Evolutionary conservation across 1,140 invertebrate species (phyloP).

Genomic region (Calosoma granatense): DNA sequence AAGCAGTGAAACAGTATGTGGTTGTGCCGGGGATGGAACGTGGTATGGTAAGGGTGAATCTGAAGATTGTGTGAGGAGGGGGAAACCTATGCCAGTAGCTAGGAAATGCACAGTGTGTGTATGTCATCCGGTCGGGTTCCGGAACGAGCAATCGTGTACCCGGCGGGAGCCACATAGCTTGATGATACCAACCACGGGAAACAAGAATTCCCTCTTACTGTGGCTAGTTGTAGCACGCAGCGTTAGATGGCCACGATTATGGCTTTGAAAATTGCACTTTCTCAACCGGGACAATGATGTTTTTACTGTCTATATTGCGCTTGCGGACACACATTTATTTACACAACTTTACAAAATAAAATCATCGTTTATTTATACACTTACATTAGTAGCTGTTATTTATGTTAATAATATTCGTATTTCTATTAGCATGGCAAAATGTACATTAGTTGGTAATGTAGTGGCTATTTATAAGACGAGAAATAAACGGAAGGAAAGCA

Average conservation of each 20-base stretch:
- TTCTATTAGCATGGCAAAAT: no score
- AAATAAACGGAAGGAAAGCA: no score
- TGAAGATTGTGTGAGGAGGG: no score
- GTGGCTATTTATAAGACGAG: no score
- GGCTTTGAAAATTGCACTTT: not conserved
- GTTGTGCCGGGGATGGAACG: no score
- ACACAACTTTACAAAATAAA: no score
- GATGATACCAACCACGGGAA: not conserved
- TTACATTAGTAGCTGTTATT: no score
- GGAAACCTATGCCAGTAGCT: no score
- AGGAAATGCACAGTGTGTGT: not conserved
- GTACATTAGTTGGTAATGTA: no score
- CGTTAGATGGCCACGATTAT: not conserved
- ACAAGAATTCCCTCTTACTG: slow-evolving; percentile 3
- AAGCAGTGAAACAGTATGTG: not conserved
- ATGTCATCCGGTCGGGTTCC: not conserved
- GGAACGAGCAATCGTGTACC: not conserved
- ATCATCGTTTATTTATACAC: no score
- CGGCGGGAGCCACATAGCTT: not conserved
- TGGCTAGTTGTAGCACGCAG: not conserved
- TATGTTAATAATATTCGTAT: no score
- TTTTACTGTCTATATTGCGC: not conserved
- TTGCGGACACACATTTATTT: no score
- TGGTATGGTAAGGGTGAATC: not conserved
- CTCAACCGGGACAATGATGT: not conserved